These are phyloP conservation scores for Heliconius sara DNA, from an alignment of 2,888 invertebrate species.

Conservation along the genomic window DNA sequence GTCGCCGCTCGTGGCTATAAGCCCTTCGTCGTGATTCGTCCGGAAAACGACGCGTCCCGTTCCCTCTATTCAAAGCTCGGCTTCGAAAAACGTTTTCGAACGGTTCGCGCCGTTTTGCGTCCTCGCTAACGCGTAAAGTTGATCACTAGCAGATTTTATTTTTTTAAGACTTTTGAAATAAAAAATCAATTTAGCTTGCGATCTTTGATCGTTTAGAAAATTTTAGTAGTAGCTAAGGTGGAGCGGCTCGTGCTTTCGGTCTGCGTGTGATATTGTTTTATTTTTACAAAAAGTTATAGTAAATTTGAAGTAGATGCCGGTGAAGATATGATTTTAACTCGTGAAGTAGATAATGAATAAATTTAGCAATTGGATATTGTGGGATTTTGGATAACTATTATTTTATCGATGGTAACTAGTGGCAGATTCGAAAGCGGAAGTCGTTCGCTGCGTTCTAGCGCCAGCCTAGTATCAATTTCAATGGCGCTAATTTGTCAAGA, in stretches of 20 bases:
- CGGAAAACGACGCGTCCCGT: conserved; percentile 93
- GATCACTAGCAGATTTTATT: conserved; percentile 83
- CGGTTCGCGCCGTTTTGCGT: conserved; percentile 90
- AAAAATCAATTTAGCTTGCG: conserved; percentile 80
- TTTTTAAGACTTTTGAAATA: conserved; percentile 82
- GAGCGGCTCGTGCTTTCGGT: conserved; percentile 78
- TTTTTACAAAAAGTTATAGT: conserved; percentile 24
- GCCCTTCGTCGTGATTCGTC: conserved; percentile 93
- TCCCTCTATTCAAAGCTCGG: conserved; percentile 92
- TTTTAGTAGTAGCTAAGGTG: conserved; percentile 82
- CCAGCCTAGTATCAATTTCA: conserved; percentile 72
- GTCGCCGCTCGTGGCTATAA: conserved; percentile 90
- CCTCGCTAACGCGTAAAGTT: conserved; percentile 76
- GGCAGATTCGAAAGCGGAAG: conserved; percentile 68
- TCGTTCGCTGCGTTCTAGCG: conserved; percentile 69
- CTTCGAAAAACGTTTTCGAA: conserved; percentile 91
- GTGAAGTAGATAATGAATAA: not conserved
- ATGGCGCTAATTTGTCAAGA: conserved; percentile 65
- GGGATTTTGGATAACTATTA: not conserved
- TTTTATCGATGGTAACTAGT: conserved; percentile 8
- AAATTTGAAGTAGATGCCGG: conserved; percentile 6
- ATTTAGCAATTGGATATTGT: not conserved
- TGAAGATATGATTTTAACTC: conserved; percentile 24
- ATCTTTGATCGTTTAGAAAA: conserved; percentile 81
- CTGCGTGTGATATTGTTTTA: conserved; percentile 50